Conservation (phyloP, 2,113 vertebrate species). For the Tachysurus vachellii region DNA sequence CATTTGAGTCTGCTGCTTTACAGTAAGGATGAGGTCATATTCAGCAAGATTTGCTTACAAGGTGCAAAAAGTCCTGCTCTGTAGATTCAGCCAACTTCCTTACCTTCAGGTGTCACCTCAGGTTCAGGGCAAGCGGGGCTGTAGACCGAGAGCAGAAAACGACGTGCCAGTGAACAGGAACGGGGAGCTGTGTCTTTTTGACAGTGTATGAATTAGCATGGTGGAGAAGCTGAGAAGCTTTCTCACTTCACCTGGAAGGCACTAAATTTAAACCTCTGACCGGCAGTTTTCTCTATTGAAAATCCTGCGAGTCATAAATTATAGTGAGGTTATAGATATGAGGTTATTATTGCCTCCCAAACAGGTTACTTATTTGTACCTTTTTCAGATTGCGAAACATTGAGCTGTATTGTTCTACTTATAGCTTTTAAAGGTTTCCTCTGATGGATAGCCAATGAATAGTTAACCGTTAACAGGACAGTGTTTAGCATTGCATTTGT, state of each 20-base stretch:
- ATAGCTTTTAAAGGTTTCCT: neutral
- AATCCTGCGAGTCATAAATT: neutral
- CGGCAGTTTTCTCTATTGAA: neutral
- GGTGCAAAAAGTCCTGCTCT: constrained; percentile 39
- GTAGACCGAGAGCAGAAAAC: constrained; percentile 43
- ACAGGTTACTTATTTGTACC: too few relatives aligned
- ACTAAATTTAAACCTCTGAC: constrained; percentile 3
- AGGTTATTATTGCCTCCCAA: too few relatives aligned
- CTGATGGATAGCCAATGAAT: neutral
- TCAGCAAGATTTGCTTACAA: constrained; percentile 60
- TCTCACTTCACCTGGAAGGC: constrained; percentile 35
- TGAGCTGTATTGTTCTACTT: neutral
- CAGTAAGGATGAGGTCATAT: constrained; percentile 63
- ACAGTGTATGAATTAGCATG: constrained; percentile 54
- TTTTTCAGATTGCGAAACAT: neutral
- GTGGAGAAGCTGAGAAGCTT: constrained; percentile 34
- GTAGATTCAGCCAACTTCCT: constrained; percentile 49
- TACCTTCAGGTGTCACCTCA: constrained; percentile 30
- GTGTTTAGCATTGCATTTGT: neutral
- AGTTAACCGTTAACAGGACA: neutral
- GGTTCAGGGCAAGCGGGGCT: constrained; percentile 14
- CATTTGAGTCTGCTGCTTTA: constrained; percentile 26
- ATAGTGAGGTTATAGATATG: too few relatives aligned
- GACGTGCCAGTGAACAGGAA: constrained; percentile 25
- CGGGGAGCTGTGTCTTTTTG: constrained; percentile 44